Evolutionary conservation across 1,140 invertebrate genomes (phyloP).

Genomic region (Drosophila grimshawi): DNA sequence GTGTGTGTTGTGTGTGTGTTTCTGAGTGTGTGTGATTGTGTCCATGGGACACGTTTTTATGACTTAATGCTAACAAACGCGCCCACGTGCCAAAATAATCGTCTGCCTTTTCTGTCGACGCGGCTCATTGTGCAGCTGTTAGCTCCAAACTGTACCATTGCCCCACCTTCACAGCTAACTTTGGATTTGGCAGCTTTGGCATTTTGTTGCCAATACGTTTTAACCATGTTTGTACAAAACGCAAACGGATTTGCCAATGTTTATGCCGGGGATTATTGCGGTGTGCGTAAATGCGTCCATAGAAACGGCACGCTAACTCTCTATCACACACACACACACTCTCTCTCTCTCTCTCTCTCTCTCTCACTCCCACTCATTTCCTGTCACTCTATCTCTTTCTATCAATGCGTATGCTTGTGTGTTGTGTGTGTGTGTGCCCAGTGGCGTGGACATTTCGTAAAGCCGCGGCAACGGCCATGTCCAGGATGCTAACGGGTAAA

Average conservation of each 20-base stretch:
- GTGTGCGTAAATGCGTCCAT: constrained; percentile 76
- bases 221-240: constrained; percentile 83
- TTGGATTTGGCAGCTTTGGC: constrained; percentile 39
- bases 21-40: constrained; percentile 17
- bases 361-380: constrained; percentile 6
- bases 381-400: neutral
- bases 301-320: constrained; percentile 11
- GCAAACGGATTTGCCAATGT: constrained; percentile 82
- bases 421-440: constrained; percentile 44
- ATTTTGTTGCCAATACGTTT: constrained; percentile 81
- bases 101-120: constrained; percentile 75
- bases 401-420: neutral
- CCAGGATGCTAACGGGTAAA: constrained; percentile 56
- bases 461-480: constrained; percentile 45
- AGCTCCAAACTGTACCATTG: neutral
- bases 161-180: neutral
- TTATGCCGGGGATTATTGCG: constrained; percentile 82
- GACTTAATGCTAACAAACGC: constrained; percentile 83
- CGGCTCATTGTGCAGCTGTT: constrained; percentile 71
- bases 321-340: constrained; percentile 2
- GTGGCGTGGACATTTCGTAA: constrained; percentile 62
- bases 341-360: neutral
- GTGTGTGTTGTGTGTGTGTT: constrained; percentile 25
- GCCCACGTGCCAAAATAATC: constrained; percentile 82
- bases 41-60: constrained; percentile 77